Conservation (phyloP, 2,888 invertebrate genomes). For the Chrysodeixis includens region DNA sequence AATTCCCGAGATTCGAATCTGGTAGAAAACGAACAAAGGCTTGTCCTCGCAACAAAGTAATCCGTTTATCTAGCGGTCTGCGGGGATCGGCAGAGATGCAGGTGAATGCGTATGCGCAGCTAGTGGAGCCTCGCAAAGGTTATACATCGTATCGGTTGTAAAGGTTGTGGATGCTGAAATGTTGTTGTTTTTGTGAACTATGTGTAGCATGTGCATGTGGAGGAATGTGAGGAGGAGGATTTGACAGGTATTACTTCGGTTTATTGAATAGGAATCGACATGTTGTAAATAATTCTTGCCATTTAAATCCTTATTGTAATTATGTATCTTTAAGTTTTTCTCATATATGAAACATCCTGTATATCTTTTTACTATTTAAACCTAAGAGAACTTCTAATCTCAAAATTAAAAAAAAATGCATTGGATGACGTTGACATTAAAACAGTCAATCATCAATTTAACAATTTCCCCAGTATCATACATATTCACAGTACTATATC, state of each 20-base stretch:
- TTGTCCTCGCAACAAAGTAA: conserved; percentile 35
- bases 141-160: background rate
- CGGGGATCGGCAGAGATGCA: conserved; percentile 48
- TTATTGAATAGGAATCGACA: too few species aligned
- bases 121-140: conserved; percentile 20
- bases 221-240: background rate
- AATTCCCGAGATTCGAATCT: conserved; percentile 53
- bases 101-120: conserved; percentile 48
- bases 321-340: too few species aligned
- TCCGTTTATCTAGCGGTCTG: conserved; percentile 53
- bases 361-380: too few species aligned
- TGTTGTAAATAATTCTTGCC: too few species aligned
- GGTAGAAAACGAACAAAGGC: conserved; percentile 49
- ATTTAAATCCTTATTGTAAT: too few species aligned
- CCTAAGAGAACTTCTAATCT: too few species aligned
- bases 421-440: too few species aligned
- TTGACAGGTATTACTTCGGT: too few species aligned
- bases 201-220: background rate
- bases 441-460: background rate
- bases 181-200: background rate
- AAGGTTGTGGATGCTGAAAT: conserved; percentile 3
- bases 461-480: background rate
- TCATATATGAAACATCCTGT: too few species aligned
- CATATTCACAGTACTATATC: background rate
- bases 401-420: too few species aligned